Base-by-base conservation (phyloP, 2,113 vertebrate species). In the Barbus barbus region DNA sequence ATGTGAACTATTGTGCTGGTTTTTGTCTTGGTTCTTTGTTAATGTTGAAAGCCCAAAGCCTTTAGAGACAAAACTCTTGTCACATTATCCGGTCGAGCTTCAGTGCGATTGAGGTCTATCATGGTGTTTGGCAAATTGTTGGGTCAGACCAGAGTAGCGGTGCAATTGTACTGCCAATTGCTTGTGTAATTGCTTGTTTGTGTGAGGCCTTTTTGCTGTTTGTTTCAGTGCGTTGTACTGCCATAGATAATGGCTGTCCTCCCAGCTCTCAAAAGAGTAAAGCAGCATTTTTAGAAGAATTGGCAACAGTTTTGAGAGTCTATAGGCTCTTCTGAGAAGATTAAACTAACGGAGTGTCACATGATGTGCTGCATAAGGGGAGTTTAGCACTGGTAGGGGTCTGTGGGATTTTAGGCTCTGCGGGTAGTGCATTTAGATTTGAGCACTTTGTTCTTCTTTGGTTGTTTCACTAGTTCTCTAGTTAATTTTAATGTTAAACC, bases 221-320 rank as follows among this genome's bases (percentile, higher is more conserved):
- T 65, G 16, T 38, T 51, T 56, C 41, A 65, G 41, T 24, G 60
- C 61, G 12, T 60, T 38, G 72, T 58, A 33, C 83, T 48, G 65
- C 24, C 36, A 65, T 74, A 44, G 56, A 85, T 85, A 79, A 80
- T 85, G 44, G 67, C 78, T 81, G 58, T 74, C 38, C 67, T 81
- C 67, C 20, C 9, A 63, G 67, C 7, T 74, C 41, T 48, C 79
- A 38, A 31, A 81, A 74, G 61, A 80, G 69, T 84, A 46, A 84
- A 73, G 60, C 26, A 12, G 28, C 58, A 76, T 75, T 75, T 81
- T 51, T 38, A 61, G 71, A 58, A 53, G 56, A 80, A 58, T 9
- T 76, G 26, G 31, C 46, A 20, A 76, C 48, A 56, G 11, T 56
- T 76, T 76, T 44, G 22, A 44, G n/a, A 76, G 48, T 76, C 28